These are phyloP conservation scores for Athene cunicularia DNA, from an alignment of 2,113 vertebrate species.

Conservation along the genomic window DNA sequence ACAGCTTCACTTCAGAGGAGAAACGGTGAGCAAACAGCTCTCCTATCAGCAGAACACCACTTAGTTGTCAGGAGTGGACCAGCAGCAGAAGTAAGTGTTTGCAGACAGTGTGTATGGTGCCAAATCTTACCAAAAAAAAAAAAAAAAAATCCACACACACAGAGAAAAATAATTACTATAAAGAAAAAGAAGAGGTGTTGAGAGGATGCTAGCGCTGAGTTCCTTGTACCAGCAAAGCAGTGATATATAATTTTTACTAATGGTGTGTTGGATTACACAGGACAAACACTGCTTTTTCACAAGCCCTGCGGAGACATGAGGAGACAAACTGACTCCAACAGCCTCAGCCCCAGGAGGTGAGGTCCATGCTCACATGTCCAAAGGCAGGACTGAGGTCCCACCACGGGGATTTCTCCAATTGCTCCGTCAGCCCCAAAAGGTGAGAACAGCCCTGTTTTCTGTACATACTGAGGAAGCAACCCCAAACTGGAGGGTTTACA, in stretches of 20 bases:
- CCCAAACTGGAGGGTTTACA: not conserved
- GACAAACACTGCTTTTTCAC: not conserved
- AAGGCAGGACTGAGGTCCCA: not conserved
- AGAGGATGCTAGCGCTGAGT: not conserved
- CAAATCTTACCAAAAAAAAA: not conserved
- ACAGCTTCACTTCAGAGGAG: not conserved
- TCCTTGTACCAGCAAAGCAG: not conserved
- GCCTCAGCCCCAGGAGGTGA: not conserved
- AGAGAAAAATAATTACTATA: not conserved
- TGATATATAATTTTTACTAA: not conserved
- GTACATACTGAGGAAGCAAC: not conserved
- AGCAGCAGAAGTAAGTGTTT: not conserved
- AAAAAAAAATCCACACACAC: not conserved
- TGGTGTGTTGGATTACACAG: rapidly evolving
- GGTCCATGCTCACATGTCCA: not conserved
- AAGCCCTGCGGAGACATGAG: not conserved
- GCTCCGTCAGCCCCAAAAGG: not conserved
- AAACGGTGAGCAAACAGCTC: not conserved
- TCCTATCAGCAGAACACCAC: not conserved
- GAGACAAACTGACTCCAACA: not conserved
- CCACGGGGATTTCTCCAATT: not conserved
- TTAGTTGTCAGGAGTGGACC: not conserved
- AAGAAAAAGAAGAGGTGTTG: not conserved
- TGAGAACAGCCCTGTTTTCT: not conserved
- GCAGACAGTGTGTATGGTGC: not conserved